These are phyloP conservation scores for Alaudala cheleensis DNA, from an alignment of 2,113 vertebrate species.

Conservation along the genomic window DNA sequence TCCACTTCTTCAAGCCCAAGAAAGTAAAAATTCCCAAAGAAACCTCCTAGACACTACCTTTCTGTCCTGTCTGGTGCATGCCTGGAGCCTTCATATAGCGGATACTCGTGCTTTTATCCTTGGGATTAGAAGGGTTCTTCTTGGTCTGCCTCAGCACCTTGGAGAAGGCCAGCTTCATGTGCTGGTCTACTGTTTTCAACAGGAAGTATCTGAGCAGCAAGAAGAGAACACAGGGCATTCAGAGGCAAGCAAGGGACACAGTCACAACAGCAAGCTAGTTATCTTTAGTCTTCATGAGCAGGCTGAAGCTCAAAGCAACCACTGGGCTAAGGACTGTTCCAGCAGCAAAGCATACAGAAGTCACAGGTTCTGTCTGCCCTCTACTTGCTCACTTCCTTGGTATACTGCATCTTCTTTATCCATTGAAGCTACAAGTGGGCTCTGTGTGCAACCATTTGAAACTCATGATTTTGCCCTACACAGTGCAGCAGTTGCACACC, in stretches of 20 bases:
- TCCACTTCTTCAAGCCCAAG: slow-evolving; percentile 14
- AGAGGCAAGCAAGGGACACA: neutral
- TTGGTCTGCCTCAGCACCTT: slow-evolving; percentile 97
- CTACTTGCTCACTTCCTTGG: neutral
- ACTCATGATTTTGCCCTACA: neutral
- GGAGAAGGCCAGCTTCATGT: slow-evolving; percentile 97
- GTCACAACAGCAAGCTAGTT: neutral
- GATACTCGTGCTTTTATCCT: slow-evolving; percentile 98
- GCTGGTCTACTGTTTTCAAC: slow-evolving; percentile 94
- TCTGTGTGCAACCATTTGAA: neutral
- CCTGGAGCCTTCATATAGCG: slow-evolving; percentile 92
- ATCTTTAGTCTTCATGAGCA: neutral
- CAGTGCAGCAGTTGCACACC: neutral
- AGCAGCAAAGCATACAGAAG: neutral
- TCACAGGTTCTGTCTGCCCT: neutral
- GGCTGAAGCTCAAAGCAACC: neutral
- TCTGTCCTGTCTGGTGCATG: slow-evolving; percentile 89
- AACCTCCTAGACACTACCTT: slow-evolving; percentile 80
- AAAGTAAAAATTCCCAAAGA: neutral
- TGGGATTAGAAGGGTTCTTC: slow-evolving; percentile 95
- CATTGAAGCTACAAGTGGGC: neutral
- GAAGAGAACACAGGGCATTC: neutral
- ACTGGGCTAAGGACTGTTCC: neutral
- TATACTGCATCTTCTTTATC: neutral
- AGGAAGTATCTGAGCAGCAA: slow-evolving; percentile 87